Evolutionary conservation across 2,888 invertebrate species (phyloP), one percentile per base, ranked within the genome.

Genomic region (Mellilla xanthometata): DNA sequence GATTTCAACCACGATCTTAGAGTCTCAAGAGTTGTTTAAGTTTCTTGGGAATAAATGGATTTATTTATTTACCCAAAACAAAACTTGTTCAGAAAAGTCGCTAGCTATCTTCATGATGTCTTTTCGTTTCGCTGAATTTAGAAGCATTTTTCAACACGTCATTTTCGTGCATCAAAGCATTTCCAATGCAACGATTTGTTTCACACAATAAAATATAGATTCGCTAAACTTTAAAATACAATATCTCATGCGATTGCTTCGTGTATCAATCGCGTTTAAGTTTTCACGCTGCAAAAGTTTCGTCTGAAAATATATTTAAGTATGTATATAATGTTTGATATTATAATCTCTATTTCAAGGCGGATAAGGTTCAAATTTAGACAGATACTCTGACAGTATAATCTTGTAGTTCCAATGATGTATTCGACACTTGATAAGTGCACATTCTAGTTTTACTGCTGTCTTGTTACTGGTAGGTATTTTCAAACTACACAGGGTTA

Each of bases 221-320:
- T 19, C 6, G 13, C 19, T 12, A 11, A 24, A 24, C 24, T 24
- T 24, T 2, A 24, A 24, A 2, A 47, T 24, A 24, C 8, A 24
- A 24, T 19, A 19, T 19, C 6, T 19, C 19, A 45, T 38, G 31
- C 50, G 50, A 48, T 47, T 48, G 40, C 31, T 52, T 24, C n/a
- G 24, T 48, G 50, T 52, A 45, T 45, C 39, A 35, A 55, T 46
- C 45, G 47, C 39, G 44, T 52, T 43, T 43, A 52, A 52, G 49
- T 49, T 50, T 43, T 50, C 49, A 39, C 38, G 39, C 47, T 30
- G 39, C 39, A 24, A 38, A 44, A 54, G 42, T 49, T 39, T 49
- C 49, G 46, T 47, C 8, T 44, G 38, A 30, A 34, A 36, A 23
- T 33, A 39, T n/a, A n/a, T n/a, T n/a, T n/a, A n/a, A n/a, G n/a